A percentile compares a stretch with the other conserved stretches of the same genome.
Evolutionary conservation across 2,797 vertebrate species (phyloP).

Genomic region (Eleutherodactylus coqui): DNA sequence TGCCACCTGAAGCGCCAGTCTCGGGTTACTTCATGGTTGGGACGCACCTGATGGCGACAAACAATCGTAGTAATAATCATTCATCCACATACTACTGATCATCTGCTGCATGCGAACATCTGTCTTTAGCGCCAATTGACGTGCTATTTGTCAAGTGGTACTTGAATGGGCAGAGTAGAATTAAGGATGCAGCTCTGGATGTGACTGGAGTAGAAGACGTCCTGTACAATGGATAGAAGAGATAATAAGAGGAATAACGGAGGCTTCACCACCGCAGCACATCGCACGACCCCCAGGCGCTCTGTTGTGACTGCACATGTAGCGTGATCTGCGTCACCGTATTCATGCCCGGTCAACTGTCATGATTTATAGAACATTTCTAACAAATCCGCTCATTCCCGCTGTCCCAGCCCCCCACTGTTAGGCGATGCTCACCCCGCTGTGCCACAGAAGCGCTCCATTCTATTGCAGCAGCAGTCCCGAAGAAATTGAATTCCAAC

Average conservation of each 20-base stretch:
- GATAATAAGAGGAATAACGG: neutral
- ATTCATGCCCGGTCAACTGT: slow-evolving; percentile 30
- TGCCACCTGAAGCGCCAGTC: too few species aligned
- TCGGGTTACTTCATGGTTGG: too few species aligned
- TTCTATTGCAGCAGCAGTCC: neutral
- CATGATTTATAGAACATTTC: slow-evolving; percentile 21
- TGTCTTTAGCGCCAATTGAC: too few species aligned
- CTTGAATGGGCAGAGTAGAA: too few species aligned
- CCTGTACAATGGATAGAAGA: neutral
- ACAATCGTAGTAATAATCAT: too few species aligned
- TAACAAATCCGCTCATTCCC: neutral
- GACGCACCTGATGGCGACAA: too few species aligned
- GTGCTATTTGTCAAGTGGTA: too few species aligned
- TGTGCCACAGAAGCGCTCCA: slow-evolving; percentile 4
- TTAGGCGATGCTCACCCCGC: slow-evolving; percentile 21
- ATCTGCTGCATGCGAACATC: too few species aligned
- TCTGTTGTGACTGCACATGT: slow-evolving; percentile 17
- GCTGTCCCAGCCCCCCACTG: slow-evolving; percentile 20
- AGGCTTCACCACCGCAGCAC: neutral
- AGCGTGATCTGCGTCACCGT: slow-evolving; percentile 24
- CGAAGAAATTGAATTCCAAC: slow-evolving; percentile 1
- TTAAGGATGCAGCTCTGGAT: neutral
- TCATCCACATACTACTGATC: too few species aligned
- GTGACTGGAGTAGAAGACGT: neutral
- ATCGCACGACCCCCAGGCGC: neutral